These are phyloP conservation scores for Dryobates pubescens DNA, from an alignment of 2,797 vertebrate genomes.

Conservation along the genomic window DNA sequence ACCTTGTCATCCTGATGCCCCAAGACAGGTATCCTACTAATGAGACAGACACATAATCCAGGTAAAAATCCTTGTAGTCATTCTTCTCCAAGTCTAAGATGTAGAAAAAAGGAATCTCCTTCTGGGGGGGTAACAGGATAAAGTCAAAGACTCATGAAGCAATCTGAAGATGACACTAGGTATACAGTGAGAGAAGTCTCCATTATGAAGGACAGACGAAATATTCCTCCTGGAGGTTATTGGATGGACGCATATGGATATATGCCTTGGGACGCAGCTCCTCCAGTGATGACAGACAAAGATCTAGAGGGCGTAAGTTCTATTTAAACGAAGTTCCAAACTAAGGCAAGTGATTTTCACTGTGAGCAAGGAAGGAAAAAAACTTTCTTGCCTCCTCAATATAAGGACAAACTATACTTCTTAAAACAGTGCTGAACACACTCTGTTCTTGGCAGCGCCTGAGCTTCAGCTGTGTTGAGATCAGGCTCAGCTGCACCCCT, in stretches of 20 bases:
- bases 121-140: neutral
- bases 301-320: neutral
- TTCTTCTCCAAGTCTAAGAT: neutral
- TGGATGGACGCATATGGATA: neutral
- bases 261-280: neutral
- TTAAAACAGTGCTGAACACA: neutral
- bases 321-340: neutral
- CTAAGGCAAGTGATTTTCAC: neutral
- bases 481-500: conserved; percentile 60
- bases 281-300: neutral
- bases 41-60: neutral
- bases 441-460: conserved; percentile 59
- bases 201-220: neutral
- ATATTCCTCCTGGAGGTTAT: neutral
- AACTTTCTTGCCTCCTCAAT: neutral
- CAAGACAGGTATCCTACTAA: neutral
- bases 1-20: neutral
- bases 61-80: neutral
- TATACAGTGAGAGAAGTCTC: neutral
- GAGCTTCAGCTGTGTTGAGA: conserved; percentile 62
- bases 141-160: neutral
- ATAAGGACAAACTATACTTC: neutral
- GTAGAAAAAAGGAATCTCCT: neutral
- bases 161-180: neutral
- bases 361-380: neutral